These are phyloP conservation scores for Aurelia coerulea DNA, from an alignment of 30 jellyfish, hydroid and myxozoan genomes.

Conservation along the genomic window DNA sequence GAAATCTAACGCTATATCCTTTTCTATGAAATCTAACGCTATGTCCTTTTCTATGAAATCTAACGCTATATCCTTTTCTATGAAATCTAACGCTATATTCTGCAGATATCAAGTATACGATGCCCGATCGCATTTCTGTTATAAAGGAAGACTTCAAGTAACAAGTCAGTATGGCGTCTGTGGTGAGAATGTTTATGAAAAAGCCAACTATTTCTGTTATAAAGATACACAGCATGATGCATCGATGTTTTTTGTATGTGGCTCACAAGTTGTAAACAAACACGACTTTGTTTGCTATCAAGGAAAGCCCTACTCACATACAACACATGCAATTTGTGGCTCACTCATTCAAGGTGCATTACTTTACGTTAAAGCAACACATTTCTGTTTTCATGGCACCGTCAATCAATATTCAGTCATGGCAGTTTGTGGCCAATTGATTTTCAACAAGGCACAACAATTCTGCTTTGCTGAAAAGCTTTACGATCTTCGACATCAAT, in stretches of 20 bases:
- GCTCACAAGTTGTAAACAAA: neutral
- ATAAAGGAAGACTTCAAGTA: neutral
- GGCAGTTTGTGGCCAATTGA: slow-evolving; percentile 4
- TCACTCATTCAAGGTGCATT: neutral
- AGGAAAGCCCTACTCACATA: neutral
- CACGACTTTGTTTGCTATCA: neutral
- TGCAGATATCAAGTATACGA: neutral
- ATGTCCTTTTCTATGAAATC: too few relatives aligned
- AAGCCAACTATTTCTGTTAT: slow-evolving; percentile 3
- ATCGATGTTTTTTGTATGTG: neutral
- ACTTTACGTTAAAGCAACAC: neutral
- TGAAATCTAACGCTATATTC: neutral
- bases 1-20: too few relatives aligned
- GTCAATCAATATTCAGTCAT: neutral
- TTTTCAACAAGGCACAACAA: slow-evolving; percentile 27
- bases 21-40: too few relatives aligned
- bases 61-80: neutral
- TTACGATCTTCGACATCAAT: slow-evolving; percentile 21
- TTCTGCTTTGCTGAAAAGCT: slow-evolving; percentile 41
- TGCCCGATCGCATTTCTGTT: neutral
- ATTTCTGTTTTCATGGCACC: slow-evolving; percentile 4
- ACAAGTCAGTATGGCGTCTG: slow-evolving; percentile 7
- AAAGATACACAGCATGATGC: neutral
- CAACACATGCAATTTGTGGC: slow-evolving; percentile 6
- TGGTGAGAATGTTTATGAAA: slow-evolving; percentile 16